Base-by-base conservation (phyloP, 2,888 invertebrate genomes). In the Pocota personata region DNA sequence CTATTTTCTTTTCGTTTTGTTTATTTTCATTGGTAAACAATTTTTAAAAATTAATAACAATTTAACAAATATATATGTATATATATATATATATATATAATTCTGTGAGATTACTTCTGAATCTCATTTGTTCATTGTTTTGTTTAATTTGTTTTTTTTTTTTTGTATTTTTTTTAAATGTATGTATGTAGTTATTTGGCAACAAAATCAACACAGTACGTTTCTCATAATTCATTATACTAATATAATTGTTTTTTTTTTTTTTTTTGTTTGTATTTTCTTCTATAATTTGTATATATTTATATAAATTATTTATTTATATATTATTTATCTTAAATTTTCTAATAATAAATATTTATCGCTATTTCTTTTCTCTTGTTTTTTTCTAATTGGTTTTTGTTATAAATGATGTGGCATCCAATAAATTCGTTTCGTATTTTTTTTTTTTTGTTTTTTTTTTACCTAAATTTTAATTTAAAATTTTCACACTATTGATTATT, bases 191-290 rank as follows among this genome's bases (percentile, higher is more conserved):
- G 82, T 86, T 86, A 72, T 91, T 91, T 91, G 91, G 91, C 92
- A 91, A 91, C 91, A 91, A 87, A 92, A 91, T 92, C 91, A 91
- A 92, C 92, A 92, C 91, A 91, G 92, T 92, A 92, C 91, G 92
- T 90, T 92, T 89, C 89, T 80, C 52, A 58, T 79, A 76, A 50
- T 55, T 87, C 21, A 58, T 83, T 76, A 57, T 67, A 19, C 37
- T 72, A 50, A 72, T 83, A 66, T 73, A 78, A 40, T 73, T 46
- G 12, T 43, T 66, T 82, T 46, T 64, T 46, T 40, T 57, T 7
- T 69, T 57, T 58, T 21, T 57, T 32, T 78, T 52, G 30, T 27
- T 58, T 77, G 50, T 67, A 67, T 73, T 78, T 52, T 37, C 19
- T 58, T 77, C 57, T 67, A 67, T 73, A 60, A 52, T 79, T 78